phyloP scores from a whole-genome alignment of 2,888 invertebrate species.

The Drosophila falleni region DNA sequence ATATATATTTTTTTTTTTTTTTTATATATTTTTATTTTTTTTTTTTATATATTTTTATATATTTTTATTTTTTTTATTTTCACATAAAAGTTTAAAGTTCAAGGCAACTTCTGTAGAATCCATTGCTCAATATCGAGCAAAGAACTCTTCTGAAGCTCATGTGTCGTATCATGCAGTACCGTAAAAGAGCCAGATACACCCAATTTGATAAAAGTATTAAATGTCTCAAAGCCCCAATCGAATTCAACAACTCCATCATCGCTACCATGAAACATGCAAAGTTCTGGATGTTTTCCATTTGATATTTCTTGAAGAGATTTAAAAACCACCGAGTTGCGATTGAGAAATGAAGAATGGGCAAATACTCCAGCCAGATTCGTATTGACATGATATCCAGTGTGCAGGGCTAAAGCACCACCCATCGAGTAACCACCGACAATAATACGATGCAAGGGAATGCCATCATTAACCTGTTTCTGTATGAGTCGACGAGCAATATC shows the following conservation, averaged over 20 bases:
- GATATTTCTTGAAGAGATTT: conserved; percentile 85
- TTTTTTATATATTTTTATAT: not conserved
- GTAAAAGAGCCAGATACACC: conserved; percentile 89
- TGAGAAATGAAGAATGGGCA: conserved; percentile 92
- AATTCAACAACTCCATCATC: conserved; percentile 89
- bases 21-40: not conserved
- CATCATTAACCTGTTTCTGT: conserved; percentile 88
- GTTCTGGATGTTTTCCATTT: conserved; percentile 65
- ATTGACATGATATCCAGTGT: conserved; percentile 90
- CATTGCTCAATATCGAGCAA: conserved; percentile 88
- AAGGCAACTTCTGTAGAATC: conserved; percentile 87
- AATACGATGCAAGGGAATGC: conserved; percentile 90
- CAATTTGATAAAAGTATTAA: conserved; percentile 86
- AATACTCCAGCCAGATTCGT: conserved; percentile 90
- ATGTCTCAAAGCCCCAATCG: conserved; percentile 89
- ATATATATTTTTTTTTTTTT: not conserved
- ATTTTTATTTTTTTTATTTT: not conserved
- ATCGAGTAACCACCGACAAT: conserved; percentile 94
- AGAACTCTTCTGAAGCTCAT: conserved; percentile 88
- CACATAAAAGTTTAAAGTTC: not conserved
- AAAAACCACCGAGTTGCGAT: conserved; percentile 89
- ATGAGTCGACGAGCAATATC: conserved; percentile 88
- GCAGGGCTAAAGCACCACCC: conserved; percentile 92
- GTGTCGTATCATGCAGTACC: conserved; percentile 87
- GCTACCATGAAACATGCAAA: conserved; percentile 83